Evolutionary conservation across 2,113 vertebrate genomes (phyloP).

Genomic region (Micromys minutus): DNA sequence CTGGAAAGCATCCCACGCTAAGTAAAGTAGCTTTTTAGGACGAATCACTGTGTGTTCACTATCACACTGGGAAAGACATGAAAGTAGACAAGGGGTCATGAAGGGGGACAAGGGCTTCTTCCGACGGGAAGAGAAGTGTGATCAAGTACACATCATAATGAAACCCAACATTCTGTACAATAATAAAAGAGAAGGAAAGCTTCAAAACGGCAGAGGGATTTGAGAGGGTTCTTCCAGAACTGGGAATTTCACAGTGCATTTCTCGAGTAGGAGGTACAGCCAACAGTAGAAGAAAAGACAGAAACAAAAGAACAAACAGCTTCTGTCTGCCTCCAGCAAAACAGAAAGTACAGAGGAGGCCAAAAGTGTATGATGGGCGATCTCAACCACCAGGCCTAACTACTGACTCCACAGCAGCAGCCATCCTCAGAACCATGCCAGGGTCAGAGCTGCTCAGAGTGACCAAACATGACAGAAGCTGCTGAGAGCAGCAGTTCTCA

Average conservation of each 20-base stretch:
- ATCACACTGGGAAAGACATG: neutral
- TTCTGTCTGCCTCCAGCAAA: conserved; percentile 11
- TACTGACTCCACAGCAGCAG: neutral
- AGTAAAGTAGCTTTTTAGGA: neutral
- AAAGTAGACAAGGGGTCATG: neutral
- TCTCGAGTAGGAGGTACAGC: neutral
- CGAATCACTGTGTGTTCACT: neutral
- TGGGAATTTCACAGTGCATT: neutral
- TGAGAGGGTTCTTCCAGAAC: neutral
- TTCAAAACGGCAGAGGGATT: neutral
- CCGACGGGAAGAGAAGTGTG: neutral
- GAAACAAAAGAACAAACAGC: neutral
- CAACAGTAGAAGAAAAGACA: neutral
- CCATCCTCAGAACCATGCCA: neutral
- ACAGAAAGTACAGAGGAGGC: neutral
- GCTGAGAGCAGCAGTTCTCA: neutral
- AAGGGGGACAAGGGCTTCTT: neutral
- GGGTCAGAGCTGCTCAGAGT: neutral
- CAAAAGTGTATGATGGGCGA: neutral
- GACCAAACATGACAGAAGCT: neutral
- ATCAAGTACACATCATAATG: neutral
- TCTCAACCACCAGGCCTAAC: neutral
- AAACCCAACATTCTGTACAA: neutral
- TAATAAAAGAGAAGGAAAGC: neutral
- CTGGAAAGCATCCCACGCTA: neutral